A percentile compares a stretch with the other conserved stretches of the same genome.
Evolutionary conservation across 2,113 vertebrate species (phyloP).

Genomic region (Regulus satrapa): DNA sequence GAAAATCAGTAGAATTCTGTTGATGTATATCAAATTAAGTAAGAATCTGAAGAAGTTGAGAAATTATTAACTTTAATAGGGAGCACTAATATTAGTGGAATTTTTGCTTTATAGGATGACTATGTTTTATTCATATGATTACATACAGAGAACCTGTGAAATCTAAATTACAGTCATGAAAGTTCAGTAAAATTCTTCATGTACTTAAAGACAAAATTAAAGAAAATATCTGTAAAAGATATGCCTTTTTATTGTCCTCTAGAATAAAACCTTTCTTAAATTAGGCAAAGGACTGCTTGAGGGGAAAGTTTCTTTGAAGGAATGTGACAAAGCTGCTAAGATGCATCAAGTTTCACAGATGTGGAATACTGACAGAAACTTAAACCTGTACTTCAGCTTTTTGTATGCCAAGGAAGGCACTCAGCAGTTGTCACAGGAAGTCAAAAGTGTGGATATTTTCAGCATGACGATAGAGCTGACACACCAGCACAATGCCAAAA

Average conservation of each 20-base stretch:
- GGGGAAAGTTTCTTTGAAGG: background rate
- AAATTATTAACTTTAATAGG: too few species aligned
- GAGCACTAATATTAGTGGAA: background rate
- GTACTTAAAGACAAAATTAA: background rate
- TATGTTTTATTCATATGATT: background rate
- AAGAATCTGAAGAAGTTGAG: too few species aligned
- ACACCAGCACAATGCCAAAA: background rate
- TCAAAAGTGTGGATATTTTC: background rate
- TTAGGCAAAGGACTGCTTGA: background rate
- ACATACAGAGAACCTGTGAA: background rate
- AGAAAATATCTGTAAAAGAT: background rate
- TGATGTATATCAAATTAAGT: background rate
- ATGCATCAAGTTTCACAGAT: background rate
- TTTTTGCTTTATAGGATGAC: background rate
- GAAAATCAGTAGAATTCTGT: background rate
- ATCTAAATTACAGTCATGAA: background rate
- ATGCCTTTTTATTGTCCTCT: background rate
- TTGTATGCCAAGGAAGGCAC: background rate
- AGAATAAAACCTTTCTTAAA: background rate
- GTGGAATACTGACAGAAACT: background rate
- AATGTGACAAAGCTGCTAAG: background rate
- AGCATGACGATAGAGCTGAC: background rate
- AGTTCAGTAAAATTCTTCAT: background rate
- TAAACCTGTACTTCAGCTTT: background rate
- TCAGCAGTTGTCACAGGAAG: background rate